Percentiles rank a stretch among this genome's conserved stretches.
These are phyloP conservation scores for Chamaetylas fuelleborni DNA, from an alignment of 2,113 vertebrate species.

Conservation along the genomic window DNA sequence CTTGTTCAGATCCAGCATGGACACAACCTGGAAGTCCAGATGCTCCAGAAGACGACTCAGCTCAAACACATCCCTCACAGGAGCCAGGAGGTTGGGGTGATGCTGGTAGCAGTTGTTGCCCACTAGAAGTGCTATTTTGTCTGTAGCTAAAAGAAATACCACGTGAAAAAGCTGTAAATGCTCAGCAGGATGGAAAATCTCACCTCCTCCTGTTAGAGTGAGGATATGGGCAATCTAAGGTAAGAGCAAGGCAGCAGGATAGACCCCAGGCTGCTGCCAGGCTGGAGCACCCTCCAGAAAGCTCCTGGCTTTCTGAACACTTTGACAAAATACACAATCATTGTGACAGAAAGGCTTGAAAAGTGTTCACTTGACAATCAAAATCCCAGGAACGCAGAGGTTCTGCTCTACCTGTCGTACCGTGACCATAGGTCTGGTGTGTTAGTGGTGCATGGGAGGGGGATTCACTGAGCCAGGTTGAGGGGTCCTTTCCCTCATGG, in stretches of 20 bases:
- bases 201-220: background rate
- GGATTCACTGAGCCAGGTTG: background rate
- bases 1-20: conserved; percentile 84
- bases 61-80: conserved; percentile 83
- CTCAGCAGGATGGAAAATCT: background rate
- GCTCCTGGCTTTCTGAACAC: background rate
- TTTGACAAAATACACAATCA: background rate
- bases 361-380: background rate
- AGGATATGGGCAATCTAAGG: background rate
- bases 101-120: conserved; percentile 84
- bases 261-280: background rate
- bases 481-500: accelerated
- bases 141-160: conserved; percentile 72
- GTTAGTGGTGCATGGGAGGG: background rate
- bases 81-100: conserved; percentile 81
- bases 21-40: conserved; percentile 84
- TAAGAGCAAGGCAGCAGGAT: background rate
- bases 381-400: background rate
- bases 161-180: background rate
- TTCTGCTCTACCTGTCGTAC: background rate
- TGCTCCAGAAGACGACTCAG: conserved; percentile 79
- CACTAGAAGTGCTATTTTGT: conserved; percentile 86
- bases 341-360: background rate
- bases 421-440: accelerated
- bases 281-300: background rate